phyloP scores from a whole-genome alignment of 2,888 invertebrate species.

The Agrotis exclamationis region DNA sequence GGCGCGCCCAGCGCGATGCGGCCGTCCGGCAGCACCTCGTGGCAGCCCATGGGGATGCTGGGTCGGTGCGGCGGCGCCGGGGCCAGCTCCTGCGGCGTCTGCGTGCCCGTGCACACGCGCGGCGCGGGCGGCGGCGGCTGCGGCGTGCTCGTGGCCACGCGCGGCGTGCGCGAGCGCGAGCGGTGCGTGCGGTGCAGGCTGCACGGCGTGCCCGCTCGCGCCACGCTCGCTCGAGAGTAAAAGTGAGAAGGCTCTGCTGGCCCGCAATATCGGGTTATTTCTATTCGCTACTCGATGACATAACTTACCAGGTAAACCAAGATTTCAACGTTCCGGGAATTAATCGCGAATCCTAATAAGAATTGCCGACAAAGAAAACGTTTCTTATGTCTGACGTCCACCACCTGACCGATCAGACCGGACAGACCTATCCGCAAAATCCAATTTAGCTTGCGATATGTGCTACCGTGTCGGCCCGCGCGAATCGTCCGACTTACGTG shows the following conservation, averaged over 20 bases:
- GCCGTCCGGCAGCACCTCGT: conserved; percentile 88
- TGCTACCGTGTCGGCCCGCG: conserved; percentile 92
- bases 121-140: conserved; percentile 67
- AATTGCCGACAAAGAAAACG: conserved; percentile 5
- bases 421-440: conserved; percentile 60
- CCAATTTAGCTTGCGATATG: conserved; percentile 81
- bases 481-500: conserved; percentile 96
- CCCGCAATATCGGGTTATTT: conserved; percentile 81
- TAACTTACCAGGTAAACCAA: conserved; percentile 45
- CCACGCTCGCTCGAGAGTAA: conserved; percentile 95
- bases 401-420: conserved; percentile 33
- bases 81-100: conserved; percentile 77
- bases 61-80: conserved; percentile 84
- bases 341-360: conserved; percentile 34
- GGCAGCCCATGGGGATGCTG: conserved; percentile 91
- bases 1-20: conserved; percentile 87
- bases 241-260: conserved; percentile 91
- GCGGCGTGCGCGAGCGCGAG: conserved; percentile 85
- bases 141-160: conserved; percentile 85
- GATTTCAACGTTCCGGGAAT: conserved; percentile 5
- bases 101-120: conserved; percentile 85
- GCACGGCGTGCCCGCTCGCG: conserved; percentile 93
- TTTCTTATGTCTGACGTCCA: conserved; percentile 14
- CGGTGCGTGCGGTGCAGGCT: conserved; percentile 90
- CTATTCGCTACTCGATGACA: conserved; percentile 68